Conservation (phyloP, 2,113 vertebrate species). For the Oncorhynchus kisutch region DNA sequence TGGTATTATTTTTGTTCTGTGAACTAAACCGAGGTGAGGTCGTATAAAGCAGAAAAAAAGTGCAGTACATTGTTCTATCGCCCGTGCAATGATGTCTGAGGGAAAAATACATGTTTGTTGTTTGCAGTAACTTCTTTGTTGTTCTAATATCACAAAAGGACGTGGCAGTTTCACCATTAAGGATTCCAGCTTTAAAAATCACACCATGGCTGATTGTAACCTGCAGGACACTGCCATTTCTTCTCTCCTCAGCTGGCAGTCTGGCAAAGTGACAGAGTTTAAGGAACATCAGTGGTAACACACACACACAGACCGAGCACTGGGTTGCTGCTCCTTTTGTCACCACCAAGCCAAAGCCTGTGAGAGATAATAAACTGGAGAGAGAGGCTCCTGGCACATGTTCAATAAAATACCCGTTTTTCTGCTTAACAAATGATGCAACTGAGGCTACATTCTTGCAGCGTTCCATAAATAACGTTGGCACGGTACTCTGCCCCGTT, state of each 20-base stretch:
- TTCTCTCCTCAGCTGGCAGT: constrained; percentile 12
- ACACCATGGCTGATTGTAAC: constrained; percentile 14
- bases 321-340: constrained; percentile 22
- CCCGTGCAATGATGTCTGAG: no score
- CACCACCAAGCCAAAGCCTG: constrained; percentile 28
- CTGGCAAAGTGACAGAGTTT: constrained; percentile 32
- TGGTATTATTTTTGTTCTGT: no score
- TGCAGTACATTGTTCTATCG: no score
- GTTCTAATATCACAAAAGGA: not conserved
- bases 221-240: constrained; percentile 27
- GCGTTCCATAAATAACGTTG: not conserved
- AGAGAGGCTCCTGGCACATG: constrained; percentile 24
- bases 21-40: no score
- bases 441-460: not conserved
- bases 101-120: no score
- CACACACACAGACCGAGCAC: constrained; percentile 6
- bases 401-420: constrained; percentile 43
- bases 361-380: constrained; percentile 43
- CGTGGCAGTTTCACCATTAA: not conserved
- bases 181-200: not conserved
- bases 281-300: constrained; percentile 39
- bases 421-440: constrained; percentile 22
- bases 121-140: no score
- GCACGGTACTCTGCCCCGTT: not conserved
- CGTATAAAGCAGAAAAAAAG: no score